Evolutionary conservation across 2,888 invertebrate genomes (phyloP).

Genomic region (Bombylius major): DNA sequence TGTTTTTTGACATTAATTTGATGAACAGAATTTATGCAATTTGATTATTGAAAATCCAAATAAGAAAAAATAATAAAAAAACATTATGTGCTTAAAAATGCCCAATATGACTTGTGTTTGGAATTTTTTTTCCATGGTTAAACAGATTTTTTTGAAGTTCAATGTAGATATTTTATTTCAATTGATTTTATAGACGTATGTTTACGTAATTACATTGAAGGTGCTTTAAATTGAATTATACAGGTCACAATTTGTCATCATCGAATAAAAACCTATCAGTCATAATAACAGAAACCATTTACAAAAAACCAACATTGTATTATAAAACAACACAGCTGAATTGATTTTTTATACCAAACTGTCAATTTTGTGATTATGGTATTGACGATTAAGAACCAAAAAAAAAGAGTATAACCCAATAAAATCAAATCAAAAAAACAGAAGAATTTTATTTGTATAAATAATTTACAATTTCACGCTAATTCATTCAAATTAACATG

Average conservation of each 20-base stretch:
- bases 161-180: too few relatives aligned
- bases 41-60: constrained; percentile 22
- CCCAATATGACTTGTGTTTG: not conserved
- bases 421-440: too few relatives aligned
- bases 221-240: not conserved
- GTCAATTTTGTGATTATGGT: too few relatives aligned
- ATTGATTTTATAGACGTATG: not conserved
- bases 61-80: not conserved
- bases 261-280: not conserved
- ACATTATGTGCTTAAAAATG: not conserved
- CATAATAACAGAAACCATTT: not conserved
- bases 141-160: not conserved
- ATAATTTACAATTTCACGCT: too few relatives aligned
- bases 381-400: too few relatives aligned
- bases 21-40: constrained; percentile 22
- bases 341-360: too few relatives aligned
- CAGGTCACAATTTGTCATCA: not conserved
- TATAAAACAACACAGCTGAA: too few relatives aligned
- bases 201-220: not conserved
- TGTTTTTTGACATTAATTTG: constrained; percentile 23
- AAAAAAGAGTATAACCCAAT: too few relatives aligned
- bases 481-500: too few relatives aligned
- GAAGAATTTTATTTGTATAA: too few relatives aligned
- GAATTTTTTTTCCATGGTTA: not conserved
- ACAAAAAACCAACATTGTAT: not conserved